A percentile compares a stretch with the other conserved stretches of the same genome.
phyloP scores from a whole-genome alignment of 1,140 invertebrate genomes.

The Anthonomus grandis region DNA sequence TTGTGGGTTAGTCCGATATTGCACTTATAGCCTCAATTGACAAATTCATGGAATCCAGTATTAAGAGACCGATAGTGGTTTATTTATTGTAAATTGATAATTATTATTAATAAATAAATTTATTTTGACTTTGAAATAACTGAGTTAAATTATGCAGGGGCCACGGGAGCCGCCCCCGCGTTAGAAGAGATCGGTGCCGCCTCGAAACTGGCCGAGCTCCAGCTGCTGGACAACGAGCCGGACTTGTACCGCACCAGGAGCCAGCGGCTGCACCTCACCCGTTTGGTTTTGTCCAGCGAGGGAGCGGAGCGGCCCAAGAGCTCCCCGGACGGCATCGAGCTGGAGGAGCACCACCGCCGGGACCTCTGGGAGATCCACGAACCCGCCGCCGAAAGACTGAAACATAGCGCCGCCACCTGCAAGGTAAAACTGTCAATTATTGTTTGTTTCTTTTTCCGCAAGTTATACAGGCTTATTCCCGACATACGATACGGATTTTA shows the following conservation, averaged over 20 bases:
- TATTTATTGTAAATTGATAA: too few relatives aligned
- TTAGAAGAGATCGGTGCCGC: conserved; percentile 24
- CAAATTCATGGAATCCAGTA: too few relatives aligned
- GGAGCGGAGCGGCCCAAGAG: conserved; percentile 34
- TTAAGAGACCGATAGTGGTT: too few relatives aligned
- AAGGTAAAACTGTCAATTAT: conserved; percentile 32
- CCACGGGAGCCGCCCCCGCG: conserved; percentile 1
- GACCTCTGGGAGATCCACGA: conserved; percentile 42
- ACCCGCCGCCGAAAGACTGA: conserved; percentile 31
- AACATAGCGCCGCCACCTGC: conserved; percentile 37
- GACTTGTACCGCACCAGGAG: conserved; percentile 29
- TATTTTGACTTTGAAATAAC: too few relatives aligned
- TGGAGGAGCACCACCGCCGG: conserved; percentile 34
- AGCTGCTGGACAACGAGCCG: conserved; percentile 22
- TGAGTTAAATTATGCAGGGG: too few relatives aligned
- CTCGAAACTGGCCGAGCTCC: conserved; percentile 22
- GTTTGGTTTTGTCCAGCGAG: conserved; percentile 36
- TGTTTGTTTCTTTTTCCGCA: too few relatives aligned
- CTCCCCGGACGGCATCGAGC: conserved; percentile 33
- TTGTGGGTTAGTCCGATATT: too few relatives aligned
- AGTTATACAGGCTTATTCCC: too few relatives aligned
- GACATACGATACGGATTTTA: too few relatives aligned
- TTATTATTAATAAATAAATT: too few relatives aligned
- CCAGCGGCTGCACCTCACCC: conserved; percentile 37
- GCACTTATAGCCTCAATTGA: too few relatives aligned